Conservation (phyloP, 2,888 invertebrate species). For the Lasioglossum figueresi region DNA sequence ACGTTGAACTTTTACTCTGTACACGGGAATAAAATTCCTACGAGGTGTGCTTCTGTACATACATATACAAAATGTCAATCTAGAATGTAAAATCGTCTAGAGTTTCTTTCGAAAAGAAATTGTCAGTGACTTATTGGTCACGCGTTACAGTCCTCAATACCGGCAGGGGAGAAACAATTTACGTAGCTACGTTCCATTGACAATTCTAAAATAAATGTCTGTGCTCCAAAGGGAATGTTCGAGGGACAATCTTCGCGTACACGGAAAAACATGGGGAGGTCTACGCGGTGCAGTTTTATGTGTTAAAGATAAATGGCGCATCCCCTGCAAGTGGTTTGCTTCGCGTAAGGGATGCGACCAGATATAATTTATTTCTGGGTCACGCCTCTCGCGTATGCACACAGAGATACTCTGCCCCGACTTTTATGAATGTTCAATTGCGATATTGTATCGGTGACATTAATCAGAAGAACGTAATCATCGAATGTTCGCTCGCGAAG, state of each 20-base stretch:
- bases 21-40: too few relatives aligned
- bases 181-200: neutral
- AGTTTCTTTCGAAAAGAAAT: neutral
- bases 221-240: neutral
- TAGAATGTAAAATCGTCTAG: neutral
- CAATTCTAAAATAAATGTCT: neutral
- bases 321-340: slow-evolving; percentile 10
- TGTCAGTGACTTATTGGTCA: neutral
- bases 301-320: slow-evolving; percentile 17
- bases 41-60: too few relatives aligned
- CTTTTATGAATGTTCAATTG: neutral
- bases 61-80: too few relatives aligned
- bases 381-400: neutral
- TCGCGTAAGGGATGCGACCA: slow-evolving; percentile 1
- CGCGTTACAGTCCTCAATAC: neutral
- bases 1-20: too few relatives aligned
- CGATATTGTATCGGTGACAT: neutral
- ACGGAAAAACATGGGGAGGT: neutral
- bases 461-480: neutral
- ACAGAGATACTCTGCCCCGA: neutral
- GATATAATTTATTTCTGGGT: slow-evolving; percentile 16
- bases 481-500: neutral
- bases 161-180: neutral
- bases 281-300: neutral
- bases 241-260: neutral